Conservation (phyloP, 1,140 invertebrate genomes). For the Mesaphorura yosii region DNA sequence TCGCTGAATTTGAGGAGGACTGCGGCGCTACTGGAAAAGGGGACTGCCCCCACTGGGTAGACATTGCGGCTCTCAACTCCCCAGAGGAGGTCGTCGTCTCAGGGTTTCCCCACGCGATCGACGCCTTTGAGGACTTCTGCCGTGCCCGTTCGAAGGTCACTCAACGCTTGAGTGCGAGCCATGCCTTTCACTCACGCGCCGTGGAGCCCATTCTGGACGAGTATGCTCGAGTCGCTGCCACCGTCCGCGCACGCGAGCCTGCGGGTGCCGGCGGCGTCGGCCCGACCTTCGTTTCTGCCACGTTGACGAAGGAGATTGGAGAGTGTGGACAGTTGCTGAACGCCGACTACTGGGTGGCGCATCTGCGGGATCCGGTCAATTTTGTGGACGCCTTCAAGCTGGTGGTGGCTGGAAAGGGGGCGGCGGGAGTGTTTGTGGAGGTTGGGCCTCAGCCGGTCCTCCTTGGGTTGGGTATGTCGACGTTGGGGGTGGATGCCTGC, state of each 20-base stretch:
- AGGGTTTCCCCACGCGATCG: neutral
- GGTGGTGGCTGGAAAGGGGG: neutral
- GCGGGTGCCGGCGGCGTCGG: neutral
- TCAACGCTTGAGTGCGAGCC: neutral
- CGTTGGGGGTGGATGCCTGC: neutral
- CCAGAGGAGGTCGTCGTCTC: conserved; percentile 14
- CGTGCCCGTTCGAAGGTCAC: neutral
- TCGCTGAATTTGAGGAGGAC: neutral
- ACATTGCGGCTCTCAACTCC: conserved; percentile 11
- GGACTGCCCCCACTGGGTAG: neutral
- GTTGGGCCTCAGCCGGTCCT: conserved; percentile 9
- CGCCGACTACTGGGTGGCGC: conserved; percentile 6
- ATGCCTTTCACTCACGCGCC: conserved; percentile 11
- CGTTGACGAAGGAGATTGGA: neutral
- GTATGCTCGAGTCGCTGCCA: conserved; percentile 5
- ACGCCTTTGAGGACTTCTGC: conserved; percentile 2
- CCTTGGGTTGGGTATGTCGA: neutral
- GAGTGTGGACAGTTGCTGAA: neutral
- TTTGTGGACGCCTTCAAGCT: neutral
- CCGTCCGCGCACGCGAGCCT: neutral
- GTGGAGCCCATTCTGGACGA: conserved; percentile 12
- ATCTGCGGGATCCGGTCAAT: conserved; percentile 4
- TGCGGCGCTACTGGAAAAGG: neutral
- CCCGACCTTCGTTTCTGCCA: conserved; percentile 1
- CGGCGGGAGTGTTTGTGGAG: conserved; percentile 6